These are phyloP conservation scores for Rhineura floridana DNA, from an alignment of 2,113 vertebrate genomes.

Conservation along the genomic window DNA sequence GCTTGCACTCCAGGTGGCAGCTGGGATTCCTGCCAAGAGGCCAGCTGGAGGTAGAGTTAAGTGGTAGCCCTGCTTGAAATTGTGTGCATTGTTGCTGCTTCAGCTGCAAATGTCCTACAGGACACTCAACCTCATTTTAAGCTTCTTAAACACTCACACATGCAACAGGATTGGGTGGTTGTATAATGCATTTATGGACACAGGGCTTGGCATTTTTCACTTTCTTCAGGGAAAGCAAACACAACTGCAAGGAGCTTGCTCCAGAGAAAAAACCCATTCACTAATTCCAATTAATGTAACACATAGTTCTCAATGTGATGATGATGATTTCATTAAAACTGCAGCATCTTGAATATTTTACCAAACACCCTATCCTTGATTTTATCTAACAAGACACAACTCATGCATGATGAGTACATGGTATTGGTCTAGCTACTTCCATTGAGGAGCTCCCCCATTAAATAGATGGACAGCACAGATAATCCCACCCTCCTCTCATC, in stretches of 20 bases:
- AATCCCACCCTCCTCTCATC: background rate
- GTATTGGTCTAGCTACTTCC: background rate
- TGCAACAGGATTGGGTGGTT: conserved; percentile 27
- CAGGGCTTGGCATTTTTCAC: conserved; percentile 18
- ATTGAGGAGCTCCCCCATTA: background rate
- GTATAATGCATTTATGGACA: conserved; percentile 46
- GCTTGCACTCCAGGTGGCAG: background rate
- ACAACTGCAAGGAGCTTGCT: conserved; percentile 29
- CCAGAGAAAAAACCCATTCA: conserved; percentile 30
- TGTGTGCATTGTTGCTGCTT: background rate
- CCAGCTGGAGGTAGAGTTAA: background rate
- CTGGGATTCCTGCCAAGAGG: background rate
- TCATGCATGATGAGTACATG: background rate
- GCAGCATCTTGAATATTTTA: conserved; percentile 13
- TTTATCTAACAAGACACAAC: background rate
- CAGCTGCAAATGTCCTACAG: conserved; percentile 41
- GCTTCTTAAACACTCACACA: conserved; percentile 35
- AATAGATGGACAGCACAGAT: background rate
- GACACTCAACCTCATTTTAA: conserved; percentile 46
- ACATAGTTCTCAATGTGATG: background rate
- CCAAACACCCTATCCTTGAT: background rate
- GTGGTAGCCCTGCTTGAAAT: background rate
- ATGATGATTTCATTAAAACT: too few relatives aligned
- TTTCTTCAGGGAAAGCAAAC: conserved; percentile 40
- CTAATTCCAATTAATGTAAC: conserved; percentile 48